Evolutionary conservation across 1,140 invertebrate genomes (phyloP).

Genomic region (Spodoptera frugiperda): DNA sequence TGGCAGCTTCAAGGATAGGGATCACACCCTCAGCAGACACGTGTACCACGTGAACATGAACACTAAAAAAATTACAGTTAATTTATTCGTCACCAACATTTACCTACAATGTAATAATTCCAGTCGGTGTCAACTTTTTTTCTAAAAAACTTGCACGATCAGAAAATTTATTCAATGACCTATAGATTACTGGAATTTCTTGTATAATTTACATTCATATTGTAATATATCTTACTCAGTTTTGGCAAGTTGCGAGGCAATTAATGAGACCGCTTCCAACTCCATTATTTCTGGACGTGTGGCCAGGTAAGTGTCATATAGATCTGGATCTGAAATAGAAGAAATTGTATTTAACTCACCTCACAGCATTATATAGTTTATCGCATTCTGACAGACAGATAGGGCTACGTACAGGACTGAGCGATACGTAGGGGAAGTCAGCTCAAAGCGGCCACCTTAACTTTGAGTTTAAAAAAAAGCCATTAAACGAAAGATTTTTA

Average conservation of each 20-base stretch:
- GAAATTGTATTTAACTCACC: neutral
- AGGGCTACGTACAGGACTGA: too few relatives aligned
- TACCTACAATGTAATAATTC: neutral
- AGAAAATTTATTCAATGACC: neutral
- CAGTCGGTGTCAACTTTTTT: neutral
- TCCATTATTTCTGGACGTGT: constrained; percentile 89
- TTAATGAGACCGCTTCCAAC: constrained; percentile 87
- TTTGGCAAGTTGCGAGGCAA: constrained; percentile 85
- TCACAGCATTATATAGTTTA: too few relatives aligned
- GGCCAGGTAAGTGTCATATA: constrained; percentile 88
- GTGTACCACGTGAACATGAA: constrained; percentile 90
- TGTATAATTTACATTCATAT: neutral
- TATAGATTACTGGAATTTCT: neutral
- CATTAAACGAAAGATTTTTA: too few relatives aligned
- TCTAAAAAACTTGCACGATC: constrained; percentile 16
- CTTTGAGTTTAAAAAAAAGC: too few relatives aligned
- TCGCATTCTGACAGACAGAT: too few relatives aligned
- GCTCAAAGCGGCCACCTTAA: too few relatives aligned
- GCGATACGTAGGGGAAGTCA: too few relatives aligned
- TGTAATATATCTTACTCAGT: constrained; percentile 80
- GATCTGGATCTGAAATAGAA: constrained; percentile 80
- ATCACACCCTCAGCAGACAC: constrained; percentile 88
- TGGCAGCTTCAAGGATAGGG: constrained; percentile 69
- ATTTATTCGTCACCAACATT: neutral
- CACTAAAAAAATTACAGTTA: constrained; percentile 69